phyloP scores from a whole-genome alignment of 2,888 invertebrate species.

The Mesorhabditis sp. region DNA sequence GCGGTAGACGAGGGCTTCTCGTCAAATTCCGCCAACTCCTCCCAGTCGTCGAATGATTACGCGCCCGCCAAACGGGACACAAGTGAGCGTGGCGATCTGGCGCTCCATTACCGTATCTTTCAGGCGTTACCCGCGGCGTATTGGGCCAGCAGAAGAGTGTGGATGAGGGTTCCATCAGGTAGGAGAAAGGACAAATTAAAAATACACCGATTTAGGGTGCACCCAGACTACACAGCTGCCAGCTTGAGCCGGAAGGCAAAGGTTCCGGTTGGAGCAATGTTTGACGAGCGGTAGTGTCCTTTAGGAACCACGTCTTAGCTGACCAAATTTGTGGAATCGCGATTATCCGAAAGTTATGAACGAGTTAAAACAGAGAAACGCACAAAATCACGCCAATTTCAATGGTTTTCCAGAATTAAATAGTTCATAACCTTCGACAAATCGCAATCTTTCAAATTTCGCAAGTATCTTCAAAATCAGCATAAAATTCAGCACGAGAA shows the following conservation, averaged over 20 bases:
- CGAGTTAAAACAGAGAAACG: too few relatives aligned
- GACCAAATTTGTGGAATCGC: too few relatives aligned
- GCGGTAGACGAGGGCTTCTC: slow-evolving; percentile 5
- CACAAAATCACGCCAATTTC: too few relatives aligned
- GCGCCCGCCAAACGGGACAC: background rate
- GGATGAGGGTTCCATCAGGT: background rate
- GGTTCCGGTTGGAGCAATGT: slow-evolving; percentile 3
- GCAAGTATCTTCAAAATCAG: too few relatives aligned
- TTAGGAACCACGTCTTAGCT: too few relatives aligned
- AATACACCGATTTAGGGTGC: background rate
- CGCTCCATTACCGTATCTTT: too few relatives aligned
- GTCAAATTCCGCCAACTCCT: slow-evolving; percentile 1
- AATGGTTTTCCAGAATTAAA: too few relatives aligned
- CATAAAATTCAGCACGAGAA: too few relatives aligned
- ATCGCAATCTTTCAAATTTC: too few relatives aligned
- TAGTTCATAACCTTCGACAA: too few relatives aligned
- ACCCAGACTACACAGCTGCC: background rate
- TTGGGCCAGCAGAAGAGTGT: background rate
- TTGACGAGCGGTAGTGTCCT: background rate
- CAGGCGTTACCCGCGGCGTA: background rate
- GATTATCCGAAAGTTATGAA: too few relatives aligned
- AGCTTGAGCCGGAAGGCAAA: background rate
- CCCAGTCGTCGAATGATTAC: slow-evolving; percentile 3
- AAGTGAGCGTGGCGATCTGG: background rate
- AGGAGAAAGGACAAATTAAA: background rate